Evolutionary conservation across 2,113 vertebrate genomes (phyloP).

Genomic region (Pelusios castaneus): DNA sequence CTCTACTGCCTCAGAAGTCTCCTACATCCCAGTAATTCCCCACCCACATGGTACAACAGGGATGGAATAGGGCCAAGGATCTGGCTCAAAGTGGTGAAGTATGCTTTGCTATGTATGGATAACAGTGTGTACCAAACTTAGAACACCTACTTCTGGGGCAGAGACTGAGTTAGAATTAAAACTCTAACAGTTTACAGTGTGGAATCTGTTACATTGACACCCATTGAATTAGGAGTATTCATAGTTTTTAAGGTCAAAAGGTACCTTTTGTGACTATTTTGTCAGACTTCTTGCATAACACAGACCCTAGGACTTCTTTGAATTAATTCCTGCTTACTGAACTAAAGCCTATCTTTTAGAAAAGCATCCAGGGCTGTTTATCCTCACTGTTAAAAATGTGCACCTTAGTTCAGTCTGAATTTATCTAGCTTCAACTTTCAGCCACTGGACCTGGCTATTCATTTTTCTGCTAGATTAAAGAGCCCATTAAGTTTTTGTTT

Average conservation of each 20-base stretch:
- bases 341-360: neutral
- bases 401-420: neutral
- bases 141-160: neutral
- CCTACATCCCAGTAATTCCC: neutral
- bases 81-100: neutral
- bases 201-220: neutral
- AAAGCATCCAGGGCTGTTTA: neutral
- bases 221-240: neutral
- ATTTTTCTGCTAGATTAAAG: neutral
- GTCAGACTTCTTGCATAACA: neutral
- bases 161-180: neutral
- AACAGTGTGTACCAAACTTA: neutral
- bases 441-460: neutral
- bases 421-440: conserved; percentile 8
- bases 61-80: neutral
- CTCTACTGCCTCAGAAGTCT: neutral
- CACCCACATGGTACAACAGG: neutral
- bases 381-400: neutral
- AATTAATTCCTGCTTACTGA: neutral
- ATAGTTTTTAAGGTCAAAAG: neutral
- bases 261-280: neutral
- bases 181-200: neutral
- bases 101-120: neutral
- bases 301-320: neutral
- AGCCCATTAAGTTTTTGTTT: neutral